Percentiles rank a stretch among this genome's conserved stretches.
These are phyloP conservation scores for Empis livida DNA, from an alignment of 2,888 invertebrate genomes.

Conservation along the genomic window DNA sequence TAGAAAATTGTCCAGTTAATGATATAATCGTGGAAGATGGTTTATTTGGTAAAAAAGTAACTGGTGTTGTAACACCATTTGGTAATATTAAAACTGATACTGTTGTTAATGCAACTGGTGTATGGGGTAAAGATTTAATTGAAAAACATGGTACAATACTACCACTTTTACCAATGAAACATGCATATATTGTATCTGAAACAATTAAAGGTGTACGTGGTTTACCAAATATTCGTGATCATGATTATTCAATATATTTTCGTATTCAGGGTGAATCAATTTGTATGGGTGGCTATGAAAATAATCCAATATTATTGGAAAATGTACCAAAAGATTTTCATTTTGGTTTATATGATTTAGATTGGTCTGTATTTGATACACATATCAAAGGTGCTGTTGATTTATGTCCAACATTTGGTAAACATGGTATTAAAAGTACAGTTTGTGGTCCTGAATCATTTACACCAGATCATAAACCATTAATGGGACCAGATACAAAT, in stretches of 20 bases:
- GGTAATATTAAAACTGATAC: slow-evolving; percentile 60
- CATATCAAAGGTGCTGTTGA: slow-evolving; percentile 60
- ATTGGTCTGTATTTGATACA: slow-evolving; percentile 71
- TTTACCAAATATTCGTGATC: slow-evolving; percentile 73
- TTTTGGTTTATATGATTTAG: slow-evolving; percentile 74
- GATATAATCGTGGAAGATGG: slow-evolving; percentile 55
- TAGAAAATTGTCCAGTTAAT: slow-evolving; percentile 60
- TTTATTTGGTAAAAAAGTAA: slow-evolving; percentile 43
- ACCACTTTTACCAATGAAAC: slow-evolving; percentile 73
- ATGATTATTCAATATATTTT: slow-evolving; percentile 71
- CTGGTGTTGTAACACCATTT: slow-evolving; percentile 60
- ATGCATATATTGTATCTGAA: slow-evolving; percentile 77
- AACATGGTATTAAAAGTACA: slow-evolving; percentile 69
- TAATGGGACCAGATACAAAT: slow-evolving; percentile 65
- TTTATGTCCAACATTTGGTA: slow-evolving; percentile 59
- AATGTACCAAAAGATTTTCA: slow-evolving; percentile 64
- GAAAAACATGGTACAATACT: slow-evolving; percentile 40
- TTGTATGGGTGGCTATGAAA: slow-evolving; percentile 77
- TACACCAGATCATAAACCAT: slow-evolving; percentile 81
- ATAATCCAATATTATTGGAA: slow-evolving; percentile 68
- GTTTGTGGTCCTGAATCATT: slow-evolving; percentile 87
- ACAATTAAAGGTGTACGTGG: slow-evolving; percentile 59
- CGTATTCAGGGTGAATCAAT: slow-evolving; percentile 73
- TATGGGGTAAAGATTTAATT: slow-evolving; percentile 63
- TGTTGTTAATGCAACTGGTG: slow-evolving; percentile 60